Evolutionary conservation across 2,113 vertebrate genomes (phyloP).

Genomic region (Hippolais icterina): DNA sequence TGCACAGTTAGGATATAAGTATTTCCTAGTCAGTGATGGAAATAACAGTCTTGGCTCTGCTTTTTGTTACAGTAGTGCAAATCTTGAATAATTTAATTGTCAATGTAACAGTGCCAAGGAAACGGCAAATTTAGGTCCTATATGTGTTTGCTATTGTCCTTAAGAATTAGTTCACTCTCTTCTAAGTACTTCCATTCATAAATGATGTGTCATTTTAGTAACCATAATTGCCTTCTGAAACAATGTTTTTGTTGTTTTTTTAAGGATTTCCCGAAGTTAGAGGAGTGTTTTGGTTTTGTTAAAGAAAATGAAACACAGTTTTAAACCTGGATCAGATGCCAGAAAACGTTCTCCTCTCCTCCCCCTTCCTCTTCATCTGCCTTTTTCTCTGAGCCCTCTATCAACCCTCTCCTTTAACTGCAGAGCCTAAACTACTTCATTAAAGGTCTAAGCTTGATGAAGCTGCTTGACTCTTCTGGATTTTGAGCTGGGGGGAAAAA

Average conservation of each 20-base stretch:
- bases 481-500: not conserved
- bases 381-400: not conserved
- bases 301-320: slow-evolving; percentile 40
- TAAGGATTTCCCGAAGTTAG: slow-evolving; percentile 49
- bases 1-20: not conserved
- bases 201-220: slow-evolving; percentile 20
- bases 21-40: not conserved
- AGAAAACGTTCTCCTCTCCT: not conserved
- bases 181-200: slow-evolving; percentile 41
- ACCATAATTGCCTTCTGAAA: slow-evolving; percentile 40
- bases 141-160: not conserved
- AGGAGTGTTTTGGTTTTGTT: slow-evolving; percentile 32
- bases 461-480: not conserved
- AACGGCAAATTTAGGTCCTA: not conserved
- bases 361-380: not conserved
- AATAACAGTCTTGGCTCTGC: not conserved
- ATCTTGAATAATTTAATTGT: not conserved
- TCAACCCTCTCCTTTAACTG: not conserved
- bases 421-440: not conserved
- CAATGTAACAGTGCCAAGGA: not conserved
- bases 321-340: slow-evolving; percentile 25
- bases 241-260: slow-evolving; percentile 49
- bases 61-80: not conserved
- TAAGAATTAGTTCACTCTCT: slow-evolving; percentile 9
- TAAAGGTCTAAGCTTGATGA: not conserved